A percentile compares a stretch with the other conserved stretches of the same genome.
Conservation (phyloP, 2,888 invertebrate genomes). For the Agrochola lota region DNA sequence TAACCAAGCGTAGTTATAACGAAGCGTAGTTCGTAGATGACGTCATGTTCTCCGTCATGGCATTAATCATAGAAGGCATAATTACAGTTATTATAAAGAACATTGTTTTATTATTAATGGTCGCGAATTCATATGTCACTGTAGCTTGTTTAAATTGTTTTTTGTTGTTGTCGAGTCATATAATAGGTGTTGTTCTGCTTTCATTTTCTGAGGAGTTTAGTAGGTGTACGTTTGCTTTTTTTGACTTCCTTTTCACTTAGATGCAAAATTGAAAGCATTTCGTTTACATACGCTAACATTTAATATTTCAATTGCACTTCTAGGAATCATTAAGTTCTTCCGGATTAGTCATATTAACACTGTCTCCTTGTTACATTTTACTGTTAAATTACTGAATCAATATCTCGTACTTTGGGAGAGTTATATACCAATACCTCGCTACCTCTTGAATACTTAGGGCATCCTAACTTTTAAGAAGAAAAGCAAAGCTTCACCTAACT, state of each 20-base stretch:
- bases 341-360: background rate
- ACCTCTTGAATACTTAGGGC: background rate
- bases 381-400: background rate
- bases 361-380: background rate
- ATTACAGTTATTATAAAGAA: slow-evolving; percentile 22
- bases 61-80: slow-evolving; percentile 28
- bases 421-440: background rate
- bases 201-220: slow-evolving; percentile 36
- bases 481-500: background rate
- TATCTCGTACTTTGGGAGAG: background rate
- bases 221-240: slow-evolving; percentile 28
- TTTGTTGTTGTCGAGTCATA: slow-evolving; percentile 16
- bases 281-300: slow-evolving; percentile 34
- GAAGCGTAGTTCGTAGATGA: slow-evolving; percentile 34
- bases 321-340: background rate
- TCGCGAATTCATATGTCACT: slow-evolving; percentile 36
- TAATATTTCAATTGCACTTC: slow-evolving; percentile 1
- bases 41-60: slow-evolving; percentile 6
- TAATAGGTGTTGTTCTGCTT: slow-evolving; percentile 24
- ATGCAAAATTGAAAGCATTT: slow-evolving; percentile 16
- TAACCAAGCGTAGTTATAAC: slow-evolving; percentile 13
- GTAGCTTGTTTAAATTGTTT: slow-evolving; percentile 33
- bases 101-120: slow-evolving; percentile 54
- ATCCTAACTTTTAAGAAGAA: background rate
- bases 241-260: slow-evolving; percentile 23